phyloP scores from a whole-genome alignment of 2,888 invertebrate species.

The Atethmia centrago region DNA sequence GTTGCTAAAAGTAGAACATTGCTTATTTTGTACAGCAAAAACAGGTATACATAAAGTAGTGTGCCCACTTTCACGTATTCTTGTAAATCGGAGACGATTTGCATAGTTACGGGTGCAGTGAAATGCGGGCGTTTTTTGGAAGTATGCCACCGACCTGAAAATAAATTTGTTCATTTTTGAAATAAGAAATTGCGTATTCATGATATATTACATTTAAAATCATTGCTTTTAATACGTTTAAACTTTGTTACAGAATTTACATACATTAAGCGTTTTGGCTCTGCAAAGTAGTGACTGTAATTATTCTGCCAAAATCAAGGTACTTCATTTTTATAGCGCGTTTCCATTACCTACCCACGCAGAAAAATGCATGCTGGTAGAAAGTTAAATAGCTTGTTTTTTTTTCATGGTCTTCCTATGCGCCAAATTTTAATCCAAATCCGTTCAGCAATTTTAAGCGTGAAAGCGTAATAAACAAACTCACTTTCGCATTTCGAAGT shows the following conservation, averaged over 20 bases:
- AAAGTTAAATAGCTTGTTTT: neutral
- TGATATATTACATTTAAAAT: conserved; percentile 15
- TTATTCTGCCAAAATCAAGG: neutral
- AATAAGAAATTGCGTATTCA: conserved; percentile 26
- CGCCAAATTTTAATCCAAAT: too few species aligned
- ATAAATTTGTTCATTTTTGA: conserved; percentile 35
- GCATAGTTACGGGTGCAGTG: conserved; percentile 39
- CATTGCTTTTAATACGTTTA: conserved; percentile 2
- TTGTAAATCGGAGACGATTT: conserved; percentile 42
- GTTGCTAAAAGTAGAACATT: conserved; percentile 31
- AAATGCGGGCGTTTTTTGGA: conserved; percentile 44
- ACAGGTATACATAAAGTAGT: conserved; percentile 26
- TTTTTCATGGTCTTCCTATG: too few species aligned
- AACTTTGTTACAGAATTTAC: conserved; percentile 9
- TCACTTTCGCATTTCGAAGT: too few species aligned
- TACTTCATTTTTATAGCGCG: neutral
- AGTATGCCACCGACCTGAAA: conserved; percentile 40
- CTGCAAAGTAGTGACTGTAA: neutral
- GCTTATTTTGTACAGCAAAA: conserved; percentile 2
- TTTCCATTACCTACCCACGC: neutral
- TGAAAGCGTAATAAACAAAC: too few species aligned
- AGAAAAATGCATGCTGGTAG: neutral
- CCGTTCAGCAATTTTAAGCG: too few species aligned
- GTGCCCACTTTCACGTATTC: neutral
- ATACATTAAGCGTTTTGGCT: neutral